These are phyloP conservation scores for Aproaerema taeniolella DNA, from an alignment of 2,888 invertebrate genomes.

Conservation along the genomic window DNA sequence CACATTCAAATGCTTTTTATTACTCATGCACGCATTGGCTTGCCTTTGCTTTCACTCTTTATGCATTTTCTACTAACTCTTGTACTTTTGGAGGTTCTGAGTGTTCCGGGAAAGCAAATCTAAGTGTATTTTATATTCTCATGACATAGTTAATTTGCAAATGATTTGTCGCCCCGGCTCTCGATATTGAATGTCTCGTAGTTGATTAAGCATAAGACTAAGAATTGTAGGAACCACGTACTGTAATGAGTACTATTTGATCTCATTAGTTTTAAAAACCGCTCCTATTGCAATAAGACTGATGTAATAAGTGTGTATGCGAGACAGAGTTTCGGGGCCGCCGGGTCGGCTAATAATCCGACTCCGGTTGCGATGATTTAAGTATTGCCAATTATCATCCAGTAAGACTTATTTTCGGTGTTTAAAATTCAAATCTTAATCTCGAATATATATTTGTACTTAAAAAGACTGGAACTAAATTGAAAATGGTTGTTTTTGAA, in stretches of 20 bases:
- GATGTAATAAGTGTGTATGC: conserved; percentile 39
- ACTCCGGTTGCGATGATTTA: neutral
- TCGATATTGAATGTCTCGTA: conserved; percentile 27
- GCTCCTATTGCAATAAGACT: conserved; percentile 36
- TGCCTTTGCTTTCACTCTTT: conserved; percentile 16
- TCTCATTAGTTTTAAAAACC: conserved; percentile 37
- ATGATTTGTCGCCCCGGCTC: conserved; percentile 17
- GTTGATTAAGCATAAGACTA: conserved; percentile 35
- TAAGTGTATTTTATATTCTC: conserved; percentile 17
- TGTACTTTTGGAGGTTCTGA: conserved; percentile 11
- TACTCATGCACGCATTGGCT: conserved; percentile 24
- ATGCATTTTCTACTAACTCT: conserved; percentile 13
- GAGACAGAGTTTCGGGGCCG: conserved; percentile 26
- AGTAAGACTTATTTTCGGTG: conserved; percentile 19
- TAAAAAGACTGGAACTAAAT: conserved; percentile 25
- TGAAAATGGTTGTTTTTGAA: conserved; percentile 27
- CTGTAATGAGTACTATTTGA: conserved; percentile 34
- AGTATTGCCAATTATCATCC: neutral
- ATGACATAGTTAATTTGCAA: conserved; percentile 17
- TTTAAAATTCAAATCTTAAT: conserved; percentile 26
- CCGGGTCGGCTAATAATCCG: neutral
- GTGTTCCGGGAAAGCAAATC: conserved; percentile 18
- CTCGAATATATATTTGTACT: conserved; percentile 19
- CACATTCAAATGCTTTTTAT: conserved; percentile 26
- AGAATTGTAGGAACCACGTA: conserved; percentile 28